Percentiles rank a stretch among this genome's conserved stretches.
phyloP scores from a whole-genome alignment of 2,113 vertebrate species.

The Peromyscus maniculatus region DNA sequence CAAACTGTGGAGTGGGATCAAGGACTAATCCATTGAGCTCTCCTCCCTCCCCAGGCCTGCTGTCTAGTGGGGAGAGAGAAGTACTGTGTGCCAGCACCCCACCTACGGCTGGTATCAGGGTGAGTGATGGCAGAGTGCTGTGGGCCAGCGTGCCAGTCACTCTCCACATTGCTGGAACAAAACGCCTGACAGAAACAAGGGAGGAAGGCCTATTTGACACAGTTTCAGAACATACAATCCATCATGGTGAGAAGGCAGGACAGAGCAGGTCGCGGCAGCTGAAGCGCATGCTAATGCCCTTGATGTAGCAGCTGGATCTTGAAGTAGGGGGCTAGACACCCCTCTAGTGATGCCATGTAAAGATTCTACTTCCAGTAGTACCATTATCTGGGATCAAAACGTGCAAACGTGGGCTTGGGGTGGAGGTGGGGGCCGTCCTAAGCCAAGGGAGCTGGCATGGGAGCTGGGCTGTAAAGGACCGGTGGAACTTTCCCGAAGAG shows the following conservation, averaged over 20 bases:
- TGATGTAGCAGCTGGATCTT: not conserved
- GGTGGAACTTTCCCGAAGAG: not conserved
- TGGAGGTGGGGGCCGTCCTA: not conserved
- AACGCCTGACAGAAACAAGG: not conserved
- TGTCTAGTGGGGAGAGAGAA: not conserved
- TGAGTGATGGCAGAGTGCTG: no score
- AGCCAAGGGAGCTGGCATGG: not conserved
- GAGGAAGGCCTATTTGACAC: not conserved
- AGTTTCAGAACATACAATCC: not conserved
- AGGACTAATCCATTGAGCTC: no score
- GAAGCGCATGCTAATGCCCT: not conserved
- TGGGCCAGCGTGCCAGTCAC: not conserved
- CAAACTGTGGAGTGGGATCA: not conserved
- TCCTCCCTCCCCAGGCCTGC: not conserved
- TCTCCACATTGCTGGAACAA: not conserved
- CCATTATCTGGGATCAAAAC: not conserved
- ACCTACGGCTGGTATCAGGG: rapidly evolving
- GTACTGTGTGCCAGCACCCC: no score
- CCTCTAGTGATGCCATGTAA: not conserved
- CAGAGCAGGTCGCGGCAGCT: not conserved
- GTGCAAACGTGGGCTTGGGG: not conserved
- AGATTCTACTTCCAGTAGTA: not conserved
- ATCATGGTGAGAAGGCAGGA: not conserved
- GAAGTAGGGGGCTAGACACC: not conserved
- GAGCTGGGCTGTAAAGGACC: not conserved